Evolutionary conservation across 1,140 invertebrate species (phyloP).

Genomic region (Onthophagus taurus): DNA sequence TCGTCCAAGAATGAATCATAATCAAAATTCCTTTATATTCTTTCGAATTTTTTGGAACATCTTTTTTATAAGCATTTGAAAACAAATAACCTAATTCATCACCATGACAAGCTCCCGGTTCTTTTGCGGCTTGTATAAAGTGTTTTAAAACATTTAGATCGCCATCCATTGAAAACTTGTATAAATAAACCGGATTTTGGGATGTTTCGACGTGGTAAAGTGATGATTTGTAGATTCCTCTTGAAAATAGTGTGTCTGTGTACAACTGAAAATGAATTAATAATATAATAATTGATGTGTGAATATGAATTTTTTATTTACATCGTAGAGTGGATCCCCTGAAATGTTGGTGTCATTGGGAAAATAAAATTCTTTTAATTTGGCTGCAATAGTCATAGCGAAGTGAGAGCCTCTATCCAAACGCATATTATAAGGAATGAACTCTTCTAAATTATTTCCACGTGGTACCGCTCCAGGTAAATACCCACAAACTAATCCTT

Average conservation of each 20-base stretch:
- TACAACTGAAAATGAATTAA: constrained; percentile 21
- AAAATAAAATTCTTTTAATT: constrained; percentile 45
- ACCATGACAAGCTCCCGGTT: constrained; percentile 46
- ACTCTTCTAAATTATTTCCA: constrained; percentile 40
- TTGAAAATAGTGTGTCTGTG: constrained; percentile 37
- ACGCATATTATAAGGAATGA: constrained; percentile 39
- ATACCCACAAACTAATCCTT: constrained; percentile 23
- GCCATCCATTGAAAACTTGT: constrained; percentile 44
- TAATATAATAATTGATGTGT: not conserved
- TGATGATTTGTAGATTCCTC: constrained; percentile 40
- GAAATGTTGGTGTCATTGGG: constrained; percentile 38
- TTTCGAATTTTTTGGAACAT: constrained; percentile 14
- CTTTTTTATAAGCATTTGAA: too few relatives aligned
- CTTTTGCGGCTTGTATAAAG: constrained; percentile 13
- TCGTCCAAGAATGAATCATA: constrained; percentile 39
- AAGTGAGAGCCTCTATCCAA: constrained; percentile 37
- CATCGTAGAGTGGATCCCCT: constrained; percentile 25
- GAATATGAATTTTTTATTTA: constrained; percentile 13
- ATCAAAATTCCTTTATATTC: constrained; percentile 27
- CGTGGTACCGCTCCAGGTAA: constrained; percentile 14
- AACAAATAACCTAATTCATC: constrained; percentile 54
- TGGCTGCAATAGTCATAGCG: constrained; percentile 36
- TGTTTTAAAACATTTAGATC: constrained; percentile 45
- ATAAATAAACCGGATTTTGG: constrained; percentile 40
- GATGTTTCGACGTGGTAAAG: constrained; percentile 35